Evolutionary conservation across 2,797 vertebrate species (phyloP).

Genomic region (Menidia menidia): DNA sequence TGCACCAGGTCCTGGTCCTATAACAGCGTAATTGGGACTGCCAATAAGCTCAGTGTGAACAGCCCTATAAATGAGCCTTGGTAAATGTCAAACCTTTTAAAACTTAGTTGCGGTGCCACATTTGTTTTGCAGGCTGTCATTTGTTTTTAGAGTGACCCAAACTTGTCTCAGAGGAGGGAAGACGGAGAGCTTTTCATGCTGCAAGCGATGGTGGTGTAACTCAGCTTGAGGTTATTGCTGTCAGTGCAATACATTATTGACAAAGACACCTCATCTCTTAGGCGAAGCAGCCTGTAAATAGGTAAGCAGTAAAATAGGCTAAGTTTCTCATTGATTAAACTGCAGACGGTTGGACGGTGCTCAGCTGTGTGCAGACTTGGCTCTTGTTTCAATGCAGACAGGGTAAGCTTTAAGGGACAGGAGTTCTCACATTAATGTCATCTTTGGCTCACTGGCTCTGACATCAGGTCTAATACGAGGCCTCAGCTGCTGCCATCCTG

Average conservation of each 20-base stretch:
- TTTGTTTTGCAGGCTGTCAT: constrained; percentile 74
- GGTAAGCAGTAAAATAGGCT: constrained; percentile 51
- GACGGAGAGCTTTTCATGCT: constrained; percentile 42
- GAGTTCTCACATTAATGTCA: constrained; percentile 66
- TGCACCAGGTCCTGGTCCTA: constrained; percentile 42
- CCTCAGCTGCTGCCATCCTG: constrained; percentile 65
- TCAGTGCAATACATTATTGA: constrained; percentile 57
- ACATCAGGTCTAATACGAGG: constrained; percentile 71
- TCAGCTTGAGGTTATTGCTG: constrained; percentile 60
- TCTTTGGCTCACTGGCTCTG: constrained; percentile 61
- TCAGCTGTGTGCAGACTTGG: constrained; percentile 25
- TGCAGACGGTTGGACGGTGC: constrained; percentile 39
- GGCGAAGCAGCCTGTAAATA: constrained; percentile 54
- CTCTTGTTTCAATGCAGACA: constrained; percentile 49
- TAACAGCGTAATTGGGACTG: constrained; percentile 41
- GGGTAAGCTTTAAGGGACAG: constrained; percentile 65
- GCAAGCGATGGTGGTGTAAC: constrained; percentile 47
- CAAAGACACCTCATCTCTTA: constrained; percentile 44
- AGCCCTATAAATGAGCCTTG: constrained; percentile 73
- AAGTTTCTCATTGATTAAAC: constrained; percentile 55
- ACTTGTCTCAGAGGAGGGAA: constrained; percentile 49
- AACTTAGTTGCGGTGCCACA: constrained; percentile 68
- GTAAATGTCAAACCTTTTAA: constrained; percentile 81
- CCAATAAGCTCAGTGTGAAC: constrained; percentile 63
- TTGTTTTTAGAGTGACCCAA: constrained; percentile 66